Base-by-base conservation (phyloP, 2,888 invertebrate species). In the Disparrhopalites patrizii region DNA sequence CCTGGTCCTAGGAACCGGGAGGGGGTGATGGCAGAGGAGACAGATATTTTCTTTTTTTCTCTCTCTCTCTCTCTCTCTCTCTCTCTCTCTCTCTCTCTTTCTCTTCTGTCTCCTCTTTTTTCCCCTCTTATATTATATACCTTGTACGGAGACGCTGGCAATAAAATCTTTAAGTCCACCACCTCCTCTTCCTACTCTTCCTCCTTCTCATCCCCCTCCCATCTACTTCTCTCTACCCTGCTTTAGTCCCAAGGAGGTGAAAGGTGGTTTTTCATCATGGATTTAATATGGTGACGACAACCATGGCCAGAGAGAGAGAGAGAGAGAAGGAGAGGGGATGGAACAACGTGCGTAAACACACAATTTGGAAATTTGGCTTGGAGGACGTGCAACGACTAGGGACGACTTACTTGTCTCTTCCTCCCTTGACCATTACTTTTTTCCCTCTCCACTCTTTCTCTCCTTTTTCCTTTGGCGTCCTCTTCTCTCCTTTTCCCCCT, bases 351-450 rank as follows among this genome's bases (percentile, higher is more conserved):
- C 47, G 67, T 67, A 67, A 67, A 67, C 67, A 67, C 57, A 62
- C 62, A 62, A 62, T 67, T 67, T 67, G 62, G 67, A 62, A 67
- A 62, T 67, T 67, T 65, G 56, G 51, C 56, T 47, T 23, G 58
- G 20, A 57, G 63, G 47, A 67, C 67, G 67, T 67, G 67, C 58
- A 15, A 40, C 23, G 67, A 63, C 67, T 67, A 36, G 33, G 56
- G 54, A 67, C 54, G 60, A 63, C 67, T 55, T 47, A 64, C 55
- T 67, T 63, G 47, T 25, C 52, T 43, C n/a, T 43, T 43, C 25
- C 61, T 66, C 66, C 62, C 66, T 66, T 67, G 67, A 67, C 67
- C 67, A 67, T 62, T 47, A 47, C 23, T 43, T n/a, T n/a, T n/a
- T n/a, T n/a, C n/a, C n/a, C n/a, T n/a, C n/a, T n/a, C n/a, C n/a